These are phyloP conservation scores for Nesogale talazaci DNA, from an alignment of 2,113 vertebrate genomes.

Conservation along the genomic window DNA sequence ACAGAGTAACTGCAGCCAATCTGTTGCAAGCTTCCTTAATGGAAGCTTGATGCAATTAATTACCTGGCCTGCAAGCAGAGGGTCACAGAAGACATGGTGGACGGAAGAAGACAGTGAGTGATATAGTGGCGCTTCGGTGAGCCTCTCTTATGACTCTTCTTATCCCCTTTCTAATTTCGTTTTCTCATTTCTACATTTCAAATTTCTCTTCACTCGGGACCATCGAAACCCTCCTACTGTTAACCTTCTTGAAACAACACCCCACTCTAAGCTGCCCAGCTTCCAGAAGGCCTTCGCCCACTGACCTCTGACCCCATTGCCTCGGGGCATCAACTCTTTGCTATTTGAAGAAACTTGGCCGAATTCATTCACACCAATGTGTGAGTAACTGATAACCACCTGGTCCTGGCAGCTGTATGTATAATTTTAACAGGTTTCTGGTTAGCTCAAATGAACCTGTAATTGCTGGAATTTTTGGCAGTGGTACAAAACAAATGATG, in stretches of 20 bases:
- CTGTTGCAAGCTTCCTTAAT: too few relatives aligned
- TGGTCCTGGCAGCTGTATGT: constrained; percentile 47
- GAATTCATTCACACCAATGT: constrained; percentile 27
- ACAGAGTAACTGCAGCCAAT: too few relatives aligned
- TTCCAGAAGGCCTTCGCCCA: background rate
- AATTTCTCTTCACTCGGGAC: constrained; percentile 1
- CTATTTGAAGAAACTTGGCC: constrained; percentile 59
- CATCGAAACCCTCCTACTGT: background rate
- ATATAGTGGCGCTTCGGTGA: background rate
- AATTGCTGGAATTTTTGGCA: constrained; percentile 59
- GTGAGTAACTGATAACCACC: constrained; percentile 28
- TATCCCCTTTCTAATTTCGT: background rate
- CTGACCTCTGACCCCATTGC: background rate
- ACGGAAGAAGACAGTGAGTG: background rate
- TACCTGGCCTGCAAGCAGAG: background rate
- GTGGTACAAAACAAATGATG: constrained; percentile 42
- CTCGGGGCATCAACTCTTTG: constrained; percentile 7
- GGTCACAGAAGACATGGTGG: background rate
- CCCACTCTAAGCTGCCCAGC: background rate
- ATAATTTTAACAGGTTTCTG: constrained; percentile 44
- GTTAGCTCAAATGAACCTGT: constrained; percentile 53
- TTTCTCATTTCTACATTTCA: background rate
- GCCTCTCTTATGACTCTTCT: background rate
- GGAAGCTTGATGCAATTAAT: too few relatives aligned
- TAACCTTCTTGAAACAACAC: constrained; percentile 17